A percentile compares a stretch with the other conserved stretches of the same genome.
phyloP scores from a whole-genome alignment of 1,140 invertebrate species.

The Leguminivora glycinivorella region DNA sequence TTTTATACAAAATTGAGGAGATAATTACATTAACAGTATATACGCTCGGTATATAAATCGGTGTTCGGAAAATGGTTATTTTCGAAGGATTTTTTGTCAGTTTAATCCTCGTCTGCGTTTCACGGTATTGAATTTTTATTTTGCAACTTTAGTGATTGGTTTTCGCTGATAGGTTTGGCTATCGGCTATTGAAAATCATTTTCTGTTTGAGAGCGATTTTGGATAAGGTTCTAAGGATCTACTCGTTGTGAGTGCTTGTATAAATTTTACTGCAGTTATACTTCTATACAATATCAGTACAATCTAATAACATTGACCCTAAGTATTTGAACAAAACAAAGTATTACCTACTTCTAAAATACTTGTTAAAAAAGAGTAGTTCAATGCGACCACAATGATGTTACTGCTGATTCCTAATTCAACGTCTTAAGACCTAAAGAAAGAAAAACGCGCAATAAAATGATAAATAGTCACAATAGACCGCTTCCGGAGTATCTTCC shows the following conservation, averaged over 20 bases:
- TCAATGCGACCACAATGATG: too few species aligned
- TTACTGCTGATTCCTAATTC: too few species aligned
- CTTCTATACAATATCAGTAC: too few species aligned
- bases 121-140: neutral
- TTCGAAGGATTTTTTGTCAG: constrained; percentile 5
- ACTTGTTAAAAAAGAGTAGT: too few species aligned
- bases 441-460: too few species aligned
- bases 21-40: constrained; percentile 69
- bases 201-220: neutral
- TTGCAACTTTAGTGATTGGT: neutral
- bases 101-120: neutral
- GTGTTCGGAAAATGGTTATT: constrained; percentile 22
- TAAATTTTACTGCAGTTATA: neutral
- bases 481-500: neutral
- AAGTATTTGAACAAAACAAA: too few species aligned
- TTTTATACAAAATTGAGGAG: constrained; percentile 71
- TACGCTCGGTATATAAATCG: constrained; percentile 31
- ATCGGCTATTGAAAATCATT: constrained; percentile 4
- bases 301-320: too few species aligned
- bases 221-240: neutral
- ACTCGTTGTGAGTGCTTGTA: neutral
- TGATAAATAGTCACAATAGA: neutral
- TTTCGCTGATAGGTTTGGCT: neutral
- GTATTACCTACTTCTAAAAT: too few species aligned
- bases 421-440: too few species aligned